These are phyloP conservation scores for Palythoa grandis DNA, from an alignment of 92 coral and sea anemone species.

Conservation along the genomic window DNA sequence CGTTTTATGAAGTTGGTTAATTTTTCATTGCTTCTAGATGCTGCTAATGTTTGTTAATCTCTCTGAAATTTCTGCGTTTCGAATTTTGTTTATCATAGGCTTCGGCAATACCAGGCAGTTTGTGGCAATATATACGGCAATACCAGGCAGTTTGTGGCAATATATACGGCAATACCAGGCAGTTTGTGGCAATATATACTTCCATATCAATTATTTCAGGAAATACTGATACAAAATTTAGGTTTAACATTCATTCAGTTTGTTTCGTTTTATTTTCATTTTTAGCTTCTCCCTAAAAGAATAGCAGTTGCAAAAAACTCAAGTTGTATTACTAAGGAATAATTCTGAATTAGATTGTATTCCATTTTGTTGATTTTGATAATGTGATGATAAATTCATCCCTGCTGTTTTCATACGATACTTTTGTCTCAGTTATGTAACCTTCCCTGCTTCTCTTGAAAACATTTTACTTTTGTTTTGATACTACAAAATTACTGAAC, in stretches of 20 bases:
- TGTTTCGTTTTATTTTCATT: neutral
- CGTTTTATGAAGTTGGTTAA: slow-evolving; percentile 3
- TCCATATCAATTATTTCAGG: neutral
- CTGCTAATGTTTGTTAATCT: slow-evolving; percentile 6
- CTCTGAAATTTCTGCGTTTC: neutral
- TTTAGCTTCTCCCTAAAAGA: neutral
- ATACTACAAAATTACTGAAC: too few species aligned
- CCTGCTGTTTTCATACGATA: too few species aligned
- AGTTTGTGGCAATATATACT: neutral
- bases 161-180: neutral
- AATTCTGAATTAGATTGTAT: neutral
- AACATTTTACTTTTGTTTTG: too few species aligned
- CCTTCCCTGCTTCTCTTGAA: too few species aligned
- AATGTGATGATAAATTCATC: too few species aligned
- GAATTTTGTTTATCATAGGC: slow-evolving; percentile 13
- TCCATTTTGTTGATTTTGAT: too few species aligned
- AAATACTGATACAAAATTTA: neutral
- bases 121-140: neutral
- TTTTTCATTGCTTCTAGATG: slow-evolving; percentile 15
- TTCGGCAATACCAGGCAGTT: neutral
- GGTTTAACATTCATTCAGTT: neutral
- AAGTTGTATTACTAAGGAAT: neutral
- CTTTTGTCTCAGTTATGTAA: too few species aligned
- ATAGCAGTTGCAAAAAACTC: neutral
- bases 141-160: neutral